Evolutionary conservation across 2,888 invertebrate species (phyloP), one percentile per base, ranked within the genome.

Genomic region (Protonemura montana): DNA sequence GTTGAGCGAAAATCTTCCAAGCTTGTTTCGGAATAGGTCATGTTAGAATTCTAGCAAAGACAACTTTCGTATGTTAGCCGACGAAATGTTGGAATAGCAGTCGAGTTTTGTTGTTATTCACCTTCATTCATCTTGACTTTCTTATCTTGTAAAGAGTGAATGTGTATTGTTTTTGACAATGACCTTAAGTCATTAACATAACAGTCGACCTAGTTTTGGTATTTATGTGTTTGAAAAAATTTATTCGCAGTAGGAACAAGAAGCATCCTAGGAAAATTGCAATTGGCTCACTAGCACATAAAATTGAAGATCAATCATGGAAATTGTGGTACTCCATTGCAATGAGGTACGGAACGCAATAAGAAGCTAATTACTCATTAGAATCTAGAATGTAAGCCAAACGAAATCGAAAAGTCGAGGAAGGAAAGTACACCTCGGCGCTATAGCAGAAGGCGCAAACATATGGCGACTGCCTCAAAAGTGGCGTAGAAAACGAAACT

Each of bases 401-500:
- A 59, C 59, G 59, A 59, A 59, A 59, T 7, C 59, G 59, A 59
- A 59, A 59, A 21, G 59, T 59, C 59, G 59, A 59, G 59, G 59
- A 59, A 59, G 59, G 59, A 59, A 59, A 59, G 59, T 59, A 21
- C 59, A 59, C 1, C 13, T 10, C 59, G 59, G 16, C 1, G 13
- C 59, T 7, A 21, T 59, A 10, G 5, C 10, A 10, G 5, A 6
- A 3, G 35, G 35, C 3, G 59, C 59, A 21, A 59, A 59, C 59
- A 59, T 21, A 59, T 59, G 59, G 78, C 78, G 2, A 16, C 28
- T 5, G 78, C 76, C 21, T 76, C 78, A 78, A 77, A 16, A 78
- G 78, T 30, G 81, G 30, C 30, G 29, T 81, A 81, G 81, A 81
- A 81, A 81, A 28, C 27, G 81, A 81, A 81, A 81, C 81, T 81